Conservation (phyloP, 2,113 vertebrate genomes). For the Leptobrachium ailaonicum region DNA sequence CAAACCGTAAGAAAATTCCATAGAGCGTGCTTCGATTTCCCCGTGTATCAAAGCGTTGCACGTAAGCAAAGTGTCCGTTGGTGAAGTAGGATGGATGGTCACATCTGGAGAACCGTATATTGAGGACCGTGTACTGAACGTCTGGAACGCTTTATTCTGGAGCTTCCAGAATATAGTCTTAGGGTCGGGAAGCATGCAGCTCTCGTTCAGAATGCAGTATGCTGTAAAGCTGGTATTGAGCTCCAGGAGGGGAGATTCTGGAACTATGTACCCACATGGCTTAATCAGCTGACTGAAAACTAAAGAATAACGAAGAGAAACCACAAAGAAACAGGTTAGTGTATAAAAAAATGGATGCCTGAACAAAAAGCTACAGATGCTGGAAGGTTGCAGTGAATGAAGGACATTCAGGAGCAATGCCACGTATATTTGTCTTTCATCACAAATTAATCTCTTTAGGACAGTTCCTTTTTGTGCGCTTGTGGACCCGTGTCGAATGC, state of each 20-base stretch:
- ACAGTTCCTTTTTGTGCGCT: no score
- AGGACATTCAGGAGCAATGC: no score
- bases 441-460: no score
- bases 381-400: no score
- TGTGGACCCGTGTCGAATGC: no score
- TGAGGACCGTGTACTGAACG: constrained; percentile 68
- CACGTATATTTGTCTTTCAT: no score
- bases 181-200: constrained; percentile 57
- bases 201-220: constrained; percentile 71
- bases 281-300: constrained; percentile 60
- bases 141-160: constrained; percentile 59
- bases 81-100: constrained; percentile 67
- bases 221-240: constrained; percentile 82
- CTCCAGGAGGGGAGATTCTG: constrained; percentile 71
- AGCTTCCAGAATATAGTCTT: constrained; percentile 78
- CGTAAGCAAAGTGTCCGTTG: constrained; percentile 62
- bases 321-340: no score
- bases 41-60: constrained; percentile 69
- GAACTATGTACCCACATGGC: constrained; percentile 67
- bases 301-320: constrained; percentile 25
- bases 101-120: no score
- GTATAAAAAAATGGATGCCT: no score
- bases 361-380: no score
- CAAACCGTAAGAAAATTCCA: constrained; percentile 65
- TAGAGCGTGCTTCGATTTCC: constrained; percentile 67